Conservation (phyloP, 1,140 invertebrate species). For the Dreissena rostriformis region DNA sequence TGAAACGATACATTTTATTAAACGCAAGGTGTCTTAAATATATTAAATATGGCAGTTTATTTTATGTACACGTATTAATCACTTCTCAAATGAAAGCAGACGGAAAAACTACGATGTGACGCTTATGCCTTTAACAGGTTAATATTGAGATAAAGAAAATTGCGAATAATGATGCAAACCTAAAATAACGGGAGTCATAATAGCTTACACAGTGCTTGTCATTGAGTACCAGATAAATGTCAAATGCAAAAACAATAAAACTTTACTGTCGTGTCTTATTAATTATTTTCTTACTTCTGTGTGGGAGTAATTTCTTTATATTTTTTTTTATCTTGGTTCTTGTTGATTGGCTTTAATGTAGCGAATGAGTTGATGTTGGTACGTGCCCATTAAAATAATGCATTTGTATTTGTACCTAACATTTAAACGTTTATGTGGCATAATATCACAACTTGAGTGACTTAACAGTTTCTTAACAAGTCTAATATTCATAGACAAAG, state of each 20-base stretch:
- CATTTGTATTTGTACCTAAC: too few relatives aligned
- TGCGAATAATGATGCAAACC: not conserved
- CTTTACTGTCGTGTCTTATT: not conserved
- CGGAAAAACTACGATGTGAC: not conserved
- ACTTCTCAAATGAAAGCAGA: too few relatives aligned
- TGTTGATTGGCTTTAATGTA: not conserved
- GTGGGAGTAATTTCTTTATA: not conserved
- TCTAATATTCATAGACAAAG: too few relatives aligned
- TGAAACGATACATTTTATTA: too few relatives aligned
- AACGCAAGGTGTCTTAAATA: too few relatives aligned
- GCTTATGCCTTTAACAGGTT: not conserved
- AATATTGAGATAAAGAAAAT: not conserved
- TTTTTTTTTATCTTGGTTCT: not conserved
- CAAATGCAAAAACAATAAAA: not conserved
- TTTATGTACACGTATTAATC: too few relatives aligned
- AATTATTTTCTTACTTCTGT: not conserved
- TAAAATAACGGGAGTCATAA: not conserved
- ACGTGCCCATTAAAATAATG: too few relatives aligned
- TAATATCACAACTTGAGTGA: not conserved
- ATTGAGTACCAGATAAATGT: not conserved
- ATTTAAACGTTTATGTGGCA: not conserved
- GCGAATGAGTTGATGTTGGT: not conserved
- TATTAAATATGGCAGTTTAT: too few relatives aligned
- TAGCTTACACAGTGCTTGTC: not conserved
- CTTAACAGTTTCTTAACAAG: too few relatives aligned